phyloP scores from a whole-genome alignment of 2,797 vertebrate genomes.

The Buphagus erythrorhynchus region DNA sequence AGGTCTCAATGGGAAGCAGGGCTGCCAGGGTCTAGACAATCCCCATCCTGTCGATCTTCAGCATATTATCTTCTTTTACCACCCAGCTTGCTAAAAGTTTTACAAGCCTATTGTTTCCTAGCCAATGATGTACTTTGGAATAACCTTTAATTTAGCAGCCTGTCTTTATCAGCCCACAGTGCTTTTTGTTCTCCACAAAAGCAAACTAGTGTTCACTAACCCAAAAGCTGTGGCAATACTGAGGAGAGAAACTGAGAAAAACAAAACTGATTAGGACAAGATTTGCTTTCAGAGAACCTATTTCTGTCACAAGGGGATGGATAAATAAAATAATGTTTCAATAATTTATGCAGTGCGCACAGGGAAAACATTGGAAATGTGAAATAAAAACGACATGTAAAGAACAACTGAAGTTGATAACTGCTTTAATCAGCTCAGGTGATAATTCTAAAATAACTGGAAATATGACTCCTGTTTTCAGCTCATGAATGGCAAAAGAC shows the following conservation, averaged over 20 bases:
- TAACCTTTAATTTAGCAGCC: conserved; percentile 52
- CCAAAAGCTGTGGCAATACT: conserved; percentile 19
- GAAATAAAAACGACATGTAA: conserved; percentile 45
- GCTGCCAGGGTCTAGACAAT: background rate
- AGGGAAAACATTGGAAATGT: conserved; percentile 47
- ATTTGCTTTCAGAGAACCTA: conserved; percentile 71
- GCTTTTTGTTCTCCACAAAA: conserved; percentile 45
- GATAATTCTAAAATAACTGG: conserved; percentile 72
- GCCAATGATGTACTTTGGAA: background rate
- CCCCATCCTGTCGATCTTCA: background rate
- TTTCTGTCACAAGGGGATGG: conserved; percentile 70
- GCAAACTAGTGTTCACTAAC: conserved; percentile 39
- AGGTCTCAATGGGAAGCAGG: background rate
- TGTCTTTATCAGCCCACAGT: conserved; percentile 43
- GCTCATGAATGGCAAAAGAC: background rate
- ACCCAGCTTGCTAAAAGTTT: background rate
- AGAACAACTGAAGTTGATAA: conserved; percentile 58
- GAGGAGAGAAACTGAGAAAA: conserved; percentile 68
- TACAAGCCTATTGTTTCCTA: conserved; percentile 20
- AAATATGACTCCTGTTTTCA: conserved; percentile 53
- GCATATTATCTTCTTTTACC: background rate
- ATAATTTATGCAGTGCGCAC: conserved; percentile 73
- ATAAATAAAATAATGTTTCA: conserved; percentile 78
- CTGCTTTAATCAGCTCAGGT: conserved; percentile 66
- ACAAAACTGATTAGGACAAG: conserved; percentile 72